These are phyloP conservation scores for Phoebastria nigripes DNA, from an alignment of 2,797 vertebrate species.

Conservation along the genomic window DNA sequence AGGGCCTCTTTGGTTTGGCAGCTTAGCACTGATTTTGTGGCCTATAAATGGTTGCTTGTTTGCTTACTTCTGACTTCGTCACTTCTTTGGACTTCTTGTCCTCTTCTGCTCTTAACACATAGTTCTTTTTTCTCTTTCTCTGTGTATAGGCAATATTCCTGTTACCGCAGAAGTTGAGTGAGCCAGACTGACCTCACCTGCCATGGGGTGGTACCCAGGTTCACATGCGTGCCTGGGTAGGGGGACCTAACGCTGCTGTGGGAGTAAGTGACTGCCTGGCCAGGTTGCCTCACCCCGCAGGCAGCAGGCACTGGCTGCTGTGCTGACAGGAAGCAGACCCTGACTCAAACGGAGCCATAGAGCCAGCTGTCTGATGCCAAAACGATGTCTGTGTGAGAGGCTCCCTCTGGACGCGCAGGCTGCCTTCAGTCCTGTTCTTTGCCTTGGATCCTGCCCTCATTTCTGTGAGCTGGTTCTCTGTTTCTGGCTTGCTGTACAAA, in stretches of 20 bases:
- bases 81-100: conserved; percentile 15
- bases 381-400: not conserved
- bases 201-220: not conserved
- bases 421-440: not conserved
- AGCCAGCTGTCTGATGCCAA: not conserved
- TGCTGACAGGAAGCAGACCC: not conserved
- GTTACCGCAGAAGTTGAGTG: accelerated
- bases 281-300: not conserved
- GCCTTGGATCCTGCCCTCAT: not conserved
- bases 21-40: conserved; percentile 43
- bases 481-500: not conserved
- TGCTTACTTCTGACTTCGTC: conserved; percentile 12
- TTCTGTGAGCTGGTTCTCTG: not conserved
- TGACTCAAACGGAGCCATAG: accelerated
- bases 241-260: accelerated
- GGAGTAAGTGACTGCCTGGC: not conserved
- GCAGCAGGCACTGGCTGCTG: not conserved
- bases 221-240: accelerated
- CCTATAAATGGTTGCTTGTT: conserved; percentile 24
- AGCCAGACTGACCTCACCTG: not conserved
- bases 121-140: not conserved
- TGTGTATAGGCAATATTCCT: not conserved
- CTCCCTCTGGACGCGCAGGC: not conserved
- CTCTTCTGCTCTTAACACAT: not conserved
- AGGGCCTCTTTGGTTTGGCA: conserved; percentile 55